Evolutionary conservation across 2,113 vertebrate species (phyloP).

Genomic region (Scolopax mira): DNA sequence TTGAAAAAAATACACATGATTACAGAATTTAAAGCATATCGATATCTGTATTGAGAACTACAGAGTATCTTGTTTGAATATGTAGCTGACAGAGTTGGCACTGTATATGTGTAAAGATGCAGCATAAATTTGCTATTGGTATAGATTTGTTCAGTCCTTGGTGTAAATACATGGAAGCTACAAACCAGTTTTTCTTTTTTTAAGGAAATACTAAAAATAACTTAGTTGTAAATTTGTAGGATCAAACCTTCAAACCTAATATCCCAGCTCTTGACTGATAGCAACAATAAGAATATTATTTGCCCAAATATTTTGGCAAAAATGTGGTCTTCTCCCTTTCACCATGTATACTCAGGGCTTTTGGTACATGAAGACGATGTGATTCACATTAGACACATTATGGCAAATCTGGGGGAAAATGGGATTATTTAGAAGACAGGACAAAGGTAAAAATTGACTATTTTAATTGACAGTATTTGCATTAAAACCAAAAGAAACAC

Average conservation of each 20-base stretch:
- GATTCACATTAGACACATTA: background rate
- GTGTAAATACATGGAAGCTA: background rate
- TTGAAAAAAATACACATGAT: background rate
- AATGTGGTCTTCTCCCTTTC: background rate
- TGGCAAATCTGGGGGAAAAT: background rate
- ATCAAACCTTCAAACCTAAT: background rate
- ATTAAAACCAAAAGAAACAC: background rate
- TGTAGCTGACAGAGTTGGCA: background rate
- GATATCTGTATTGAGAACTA: background rate
- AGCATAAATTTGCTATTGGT: background rate
- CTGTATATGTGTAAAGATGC: background rate
- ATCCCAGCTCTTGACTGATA: background rate
- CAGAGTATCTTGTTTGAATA: background rate
- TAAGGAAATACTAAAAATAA: background rate
- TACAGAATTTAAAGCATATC: background rate
- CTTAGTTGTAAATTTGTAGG: background rate
- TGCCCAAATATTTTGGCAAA: background rate
- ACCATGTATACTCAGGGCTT: background rate
- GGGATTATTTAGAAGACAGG: background rate
- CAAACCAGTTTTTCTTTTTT: background rate
- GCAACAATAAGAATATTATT: background rate
- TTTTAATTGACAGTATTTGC: background rate
- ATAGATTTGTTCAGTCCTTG: background rate
- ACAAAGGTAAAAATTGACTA: background rate
- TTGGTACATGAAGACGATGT: background rate